A percentile compares a stretch with the other conserved stretches of the same genome.
These are phyloP conservation scores for Triplophysa siluroides DNA, from an alignment of 2,113 vertebrate genomes.

Conservation along the genomic window DNA sequence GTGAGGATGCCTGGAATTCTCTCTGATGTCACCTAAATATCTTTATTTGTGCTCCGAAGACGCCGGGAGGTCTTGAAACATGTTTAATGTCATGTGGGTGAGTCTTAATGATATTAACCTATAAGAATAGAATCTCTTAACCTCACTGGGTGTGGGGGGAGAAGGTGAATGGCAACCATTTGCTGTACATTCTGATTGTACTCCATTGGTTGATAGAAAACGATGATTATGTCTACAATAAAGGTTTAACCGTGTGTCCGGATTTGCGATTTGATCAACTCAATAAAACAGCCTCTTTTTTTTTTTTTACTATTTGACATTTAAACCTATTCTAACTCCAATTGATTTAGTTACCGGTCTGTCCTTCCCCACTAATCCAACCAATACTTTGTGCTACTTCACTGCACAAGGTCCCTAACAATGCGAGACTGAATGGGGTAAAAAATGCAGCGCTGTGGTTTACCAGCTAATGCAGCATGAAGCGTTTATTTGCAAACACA, in stretches of 20 bases:
- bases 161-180: background rate
- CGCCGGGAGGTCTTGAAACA: no score
- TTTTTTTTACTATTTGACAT: no score
- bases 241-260: no score
- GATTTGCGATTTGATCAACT: background rate
- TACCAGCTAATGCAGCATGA: constrained; percentile 44
- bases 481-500: constrained; percentile 43
- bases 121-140: no score
- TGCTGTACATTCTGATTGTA: background rate
- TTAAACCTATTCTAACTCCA: background rate
- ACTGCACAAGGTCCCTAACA: constrained; percentile 9
- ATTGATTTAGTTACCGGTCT: no score
- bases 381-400: background rate
- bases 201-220: background rate
- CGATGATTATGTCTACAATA: background rate
- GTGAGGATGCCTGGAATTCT: no score
- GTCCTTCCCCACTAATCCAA: background rate
- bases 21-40: no score
- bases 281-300: no score
- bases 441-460: constrained; percentile 36
- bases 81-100: no score
- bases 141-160: no score
- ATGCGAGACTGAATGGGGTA: constrained; percentile 27
- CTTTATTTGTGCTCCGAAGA: no score
- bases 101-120: no score